Conservation (phyloP, 2,113 vertebrate genomes). For the Pavo muticus region DNA sequence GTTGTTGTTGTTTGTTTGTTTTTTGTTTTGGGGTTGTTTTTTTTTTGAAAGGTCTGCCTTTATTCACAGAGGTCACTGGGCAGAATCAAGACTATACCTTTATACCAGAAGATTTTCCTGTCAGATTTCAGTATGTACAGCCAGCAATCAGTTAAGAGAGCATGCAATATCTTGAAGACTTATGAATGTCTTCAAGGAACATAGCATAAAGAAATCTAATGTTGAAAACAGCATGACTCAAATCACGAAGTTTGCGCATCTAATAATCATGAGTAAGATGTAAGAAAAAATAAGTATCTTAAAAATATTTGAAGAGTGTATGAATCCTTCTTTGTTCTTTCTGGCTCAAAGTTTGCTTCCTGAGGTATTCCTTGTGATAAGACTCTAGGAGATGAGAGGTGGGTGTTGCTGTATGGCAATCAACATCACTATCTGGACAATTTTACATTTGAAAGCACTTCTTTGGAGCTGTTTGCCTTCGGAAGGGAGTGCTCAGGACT, state of each 20-base stretch:
- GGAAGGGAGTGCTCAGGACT: no score
- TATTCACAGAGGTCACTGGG: background rate
- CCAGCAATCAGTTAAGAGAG: background rate
- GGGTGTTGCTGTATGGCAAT: no score
- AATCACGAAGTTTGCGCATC: background rate
- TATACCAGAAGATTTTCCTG: background rate
- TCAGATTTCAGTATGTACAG: background rate
- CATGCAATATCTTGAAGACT: background rate
- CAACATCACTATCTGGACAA: no score
- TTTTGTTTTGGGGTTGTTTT: no score
- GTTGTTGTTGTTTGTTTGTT: no score
- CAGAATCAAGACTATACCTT: background rate
- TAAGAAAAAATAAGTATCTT: background rate
- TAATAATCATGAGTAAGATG: background rate
- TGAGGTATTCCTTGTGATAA: no score
- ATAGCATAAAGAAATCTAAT: background rate
- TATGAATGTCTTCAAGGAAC: background rate
- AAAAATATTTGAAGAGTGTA: background rate
- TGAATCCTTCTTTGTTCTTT: no score
- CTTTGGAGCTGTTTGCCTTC: no score
- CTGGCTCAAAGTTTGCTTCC: no score
- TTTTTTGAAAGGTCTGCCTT: background rate
- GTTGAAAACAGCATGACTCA: background rate
- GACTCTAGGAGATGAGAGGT: no score
- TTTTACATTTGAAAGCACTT: no score